Percentiles rank a stretch among this genome's conserved stretches.
Evolutionary conservation across 2,888 invertebrate species (phyloP).

Genomic region (Heliconius hortense): DNA sequence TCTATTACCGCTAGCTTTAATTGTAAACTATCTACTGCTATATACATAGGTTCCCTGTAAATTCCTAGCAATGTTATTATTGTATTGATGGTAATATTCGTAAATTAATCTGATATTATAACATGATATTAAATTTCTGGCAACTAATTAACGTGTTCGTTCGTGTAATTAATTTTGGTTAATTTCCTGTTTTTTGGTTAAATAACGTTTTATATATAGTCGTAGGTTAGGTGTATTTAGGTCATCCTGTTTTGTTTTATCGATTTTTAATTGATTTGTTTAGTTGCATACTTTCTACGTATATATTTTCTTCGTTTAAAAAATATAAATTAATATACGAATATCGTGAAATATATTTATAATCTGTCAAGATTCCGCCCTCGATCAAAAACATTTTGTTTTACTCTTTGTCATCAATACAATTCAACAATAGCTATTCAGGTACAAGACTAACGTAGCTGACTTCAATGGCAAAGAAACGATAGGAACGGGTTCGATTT

Average conservation of each 20-base stretch:
- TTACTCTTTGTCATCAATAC: background rate
- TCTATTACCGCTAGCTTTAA: slow-evolving; percentile 53
- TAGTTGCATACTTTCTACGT: background rate
- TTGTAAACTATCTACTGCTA: slow-evolving; percentile 44
- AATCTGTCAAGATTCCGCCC: background rate
- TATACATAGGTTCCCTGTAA: slow-evolving; percentile 20
- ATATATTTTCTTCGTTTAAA: too few relatives aligned
- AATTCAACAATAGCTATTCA: background rate
- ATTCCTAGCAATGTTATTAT: slow-evolving; percentile 35
- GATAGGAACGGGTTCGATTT: too few relatives aligned
- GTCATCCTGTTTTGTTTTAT: background rate
- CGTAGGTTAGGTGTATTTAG: background rate
- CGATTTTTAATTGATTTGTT: background rate
- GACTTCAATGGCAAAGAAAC: too few relatives aligned
- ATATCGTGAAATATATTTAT: too few relatives aligned
- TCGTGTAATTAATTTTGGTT: background rate
- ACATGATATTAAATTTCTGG: slow-evolving; percentile 19
- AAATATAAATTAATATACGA: too few relatives aligned
- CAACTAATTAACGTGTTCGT: background rate
- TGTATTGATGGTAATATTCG: slow-evolving; percentile 27
- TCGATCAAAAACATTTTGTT: background rate
- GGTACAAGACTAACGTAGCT: too few relatives aligned
- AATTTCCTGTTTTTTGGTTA: background rate
- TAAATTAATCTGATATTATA: slow-evolving; percentile 26
- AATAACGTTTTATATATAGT: background rate